Percentiles rank a stretch among this genome's conserved stretches.
phyloP scores from a whole-genome alignment of 2,888 invertebrate genomes.

The Poecilus cupreus region DNA sequence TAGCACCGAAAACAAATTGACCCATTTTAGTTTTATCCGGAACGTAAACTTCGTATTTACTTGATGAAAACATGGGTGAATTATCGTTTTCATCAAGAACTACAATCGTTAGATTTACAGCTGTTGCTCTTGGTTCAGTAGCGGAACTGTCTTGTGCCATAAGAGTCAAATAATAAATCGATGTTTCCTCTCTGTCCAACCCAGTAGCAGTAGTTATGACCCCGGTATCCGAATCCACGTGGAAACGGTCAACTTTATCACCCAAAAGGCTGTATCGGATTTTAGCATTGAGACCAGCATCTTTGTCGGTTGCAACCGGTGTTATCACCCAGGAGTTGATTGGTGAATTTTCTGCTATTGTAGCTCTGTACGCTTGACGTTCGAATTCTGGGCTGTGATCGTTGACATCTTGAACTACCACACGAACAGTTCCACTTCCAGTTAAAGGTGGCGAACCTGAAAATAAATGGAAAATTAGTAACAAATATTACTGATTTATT shows the following conservation, averaged over 20 bases:
- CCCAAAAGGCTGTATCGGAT: constrained; percentile 90
- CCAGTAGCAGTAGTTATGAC: constrained; percentile 83
- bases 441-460: constrained; percentile 93
- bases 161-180: constrained; percentile 85
- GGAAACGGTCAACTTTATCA: constrained; percentile 87
- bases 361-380: constrained; percentile 85
- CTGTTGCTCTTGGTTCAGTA: constrained; percentile 88
- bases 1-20: constrained; percentile 93
- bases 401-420: constrained; percentile 95
- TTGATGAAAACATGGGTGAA: constrained; percentile 84
- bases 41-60: constrained; percentile 86
- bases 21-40: constrained; percentile 87
- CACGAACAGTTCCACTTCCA: constrained; percentile 92
- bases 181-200: constrained; percentile 87
- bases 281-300: constrained; percentile 89
- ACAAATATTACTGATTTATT: too few relatives aligned
- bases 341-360: constrained; percentile 88
- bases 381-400: constrained; percentile 94
- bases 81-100: constrained; percentile 92
- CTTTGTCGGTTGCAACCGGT: constrained; percentile 87
- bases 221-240: constrained; percentile 86
- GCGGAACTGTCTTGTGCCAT: constrained; percentile 93
- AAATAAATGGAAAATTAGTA: constrained; percentile 65
- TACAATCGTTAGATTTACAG: constrained; percentile 87
- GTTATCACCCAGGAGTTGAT: constrained; percentile 85